Evolutionary conservation across 1,140 invertebrate genomes (phyloP), one percentile per base, ranked within the genome.

Genomic region (Idris sp.): DNA sequence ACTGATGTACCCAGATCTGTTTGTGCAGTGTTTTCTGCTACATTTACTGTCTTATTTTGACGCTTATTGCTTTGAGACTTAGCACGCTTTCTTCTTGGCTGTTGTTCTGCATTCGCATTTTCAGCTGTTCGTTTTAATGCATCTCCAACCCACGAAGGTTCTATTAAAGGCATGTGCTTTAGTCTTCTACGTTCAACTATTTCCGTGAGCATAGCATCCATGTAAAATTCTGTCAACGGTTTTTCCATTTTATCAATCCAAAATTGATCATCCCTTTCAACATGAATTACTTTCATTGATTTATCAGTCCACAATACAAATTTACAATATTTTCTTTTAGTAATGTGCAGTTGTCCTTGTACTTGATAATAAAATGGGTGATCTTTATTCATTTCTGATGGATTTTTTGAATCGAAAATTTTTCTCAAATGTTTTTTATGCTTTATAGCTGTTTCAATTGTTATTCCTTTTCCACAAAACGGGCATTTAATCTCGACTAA

Each of bases 321-420:
- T 8, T 64, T 51, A 26, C 76, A 80, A 28, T 71, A 76, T 4
- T 53, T 28, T 48, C 67, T 31, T 16, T 74, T 14, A 5, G 71
- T 78, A 6, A 79, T 68, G 26, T 77, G 67, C 7, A 79, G 26
- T 48, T 82, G 77, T 9, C 76, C 76, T 56, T 83, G 81, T 0
- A 82, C 64, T 74, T 83, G 81, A 44, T 68, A 82, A 28, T 62
- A 81, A 48, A 74, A 82, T 13, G 19, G 36, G 35, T 80, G 71
- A 2, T 33, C 68, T 35, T 36, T 62, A 51, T 76, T 82, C 46
- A 81, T 67, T 6, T 76, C 2, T 78, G 25, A 19, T 35, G 9
- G 2, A 16, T 71, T 31, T 1, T 43, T 41, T 11, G 8, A 30
- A 14, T 65, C 59, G 22, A 51, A 67, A 4, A 72, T 26, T 2